Percentiles rank a stretch among this genome's conserved stretches.
phyloP scores from a whole-genome alignment of 2,888 invertebrate genomes.

The Leptinotarsa haldemani region DNA sequence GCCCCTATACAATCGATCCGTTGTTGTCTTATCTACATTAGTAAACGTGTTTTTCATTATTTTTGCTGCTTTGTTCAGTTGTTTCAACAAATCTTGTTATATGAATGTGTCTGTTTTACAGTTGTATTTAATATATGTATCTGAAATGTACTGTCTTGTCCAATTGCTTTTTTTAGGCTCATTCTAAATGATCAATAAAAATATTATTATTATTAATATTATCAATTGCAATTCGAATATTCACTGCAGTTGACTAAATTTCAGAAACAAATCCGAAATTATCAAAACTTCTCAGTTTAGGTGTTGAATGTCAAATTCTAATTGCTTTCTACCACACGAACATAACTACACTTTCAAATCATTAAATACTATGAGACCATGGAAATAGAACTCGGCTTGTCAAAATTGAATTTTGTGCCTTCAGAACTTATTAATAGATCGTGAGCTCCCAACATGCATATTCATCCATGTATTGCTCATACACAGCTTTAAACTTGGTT shows the following conservation, averaged over 20 bases:
- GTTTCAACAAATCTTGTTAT: too few relatives aligned
- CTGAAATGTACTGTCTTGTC: too few relatives aligned
- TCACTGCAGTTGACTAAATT: neutral
- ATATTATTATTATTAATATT: too few relatives aligned
- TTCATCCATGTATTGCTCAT: conserved; percentile 2
- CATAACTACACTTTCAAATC: conserved; percentile 12
- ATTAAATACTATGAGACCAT: neutral
- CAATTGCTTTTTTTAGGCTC: too few relatives aligned
- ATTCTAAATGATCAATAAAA: too few relatives aligned
- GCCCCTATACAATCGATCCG: too few relatives aligned
- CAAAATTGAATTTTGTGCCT: conserved; percentile 11
- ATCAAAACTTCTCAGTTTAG: neutral
- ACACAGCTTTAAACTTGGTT: conserved; percentile 8
- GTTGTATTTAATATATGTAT: too few relatives aligned
- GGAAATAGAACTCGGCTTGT: neutral
- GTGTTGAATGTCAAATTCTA: neutral
- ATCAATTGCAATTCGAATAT: too few relatives aligned
- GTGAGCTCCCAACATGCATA: conserved; percentile 9
- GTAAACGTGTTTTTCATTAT: too few relatives aligned
- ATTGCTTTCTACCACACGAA: neutral
- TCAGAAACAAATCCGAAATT: neutral
- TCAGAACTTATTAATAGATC: conserved; percentile 12
- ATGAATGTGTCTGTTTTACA: too few relatives aligned
- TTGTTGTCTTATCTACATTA: too few relatives aligned
- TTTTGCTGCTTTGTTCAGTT: too few relatives aligned